These are phyloP conservation scores for Lepisosteus osseus DNA, from an alignment of 2,113 vertebrate genomes.

Conservation along the genomic window DNA sequence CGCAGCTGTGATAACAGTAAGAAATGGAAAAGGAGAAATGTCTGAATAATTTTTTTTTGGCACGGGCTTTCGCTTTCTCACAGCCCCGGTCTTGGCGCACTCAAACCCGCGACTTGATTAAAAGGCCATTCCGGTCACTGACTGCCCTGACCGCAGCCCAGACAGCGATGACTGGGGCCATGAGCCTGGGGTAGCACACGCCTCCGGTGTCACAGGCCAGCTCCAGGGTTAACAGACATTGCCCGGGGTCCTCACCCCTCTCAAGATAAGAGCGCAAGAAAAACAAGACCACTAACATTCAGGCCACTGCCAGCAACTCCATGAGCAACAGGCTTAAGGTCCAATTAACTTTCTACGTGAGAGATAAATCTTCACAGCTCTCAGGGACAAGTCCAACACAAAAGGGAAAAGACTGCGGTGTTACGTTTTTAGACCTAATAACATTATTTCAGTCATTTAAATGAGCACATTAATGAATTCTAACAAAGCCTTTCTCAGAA, in stretches of 20 bases:
- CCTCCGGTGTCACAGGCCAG: slow-evolving; percentile 43
- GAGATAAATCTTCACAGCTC: no score
- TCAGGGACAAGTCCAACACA: no score
- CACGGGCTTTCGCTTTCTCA: slow-evolving; percentile 29
- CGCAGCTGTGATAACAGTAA: slow-evolving; percentile 11
- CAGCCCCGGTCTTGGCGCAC: slow-evolving; percentile 25
- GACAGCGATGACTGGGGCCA: slow-evolving; percentile 51
- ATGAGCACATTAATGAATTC: no score
- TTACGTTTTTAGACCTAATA: no score
- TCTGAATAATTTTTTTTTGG: slow-evolving; percentile 38
- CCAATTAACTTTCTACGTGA: slow-evolving; percentile 23
- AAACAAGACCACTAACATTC: neutral
- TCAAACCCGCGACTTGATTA: slow-evolving; percentile 45
- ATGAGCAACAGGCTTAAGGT: slow-evolving; percentile 18
- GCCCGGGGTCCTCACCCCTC: slow-evolving; percentile 41
- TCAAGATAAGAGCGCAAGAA: slow-evolving; percentile 1
- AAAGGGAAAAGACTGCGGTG: no score
- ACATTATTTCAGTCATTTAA: no score
- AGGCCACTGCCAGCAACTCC: slow-evolving; percentile 9
- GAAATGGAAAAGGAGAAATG: neutral
- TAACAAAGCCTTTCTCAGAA: no score
- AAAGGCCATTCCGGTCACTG: slow-evolving; percentile 48
- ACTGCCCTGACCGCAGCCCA: slow-evolving; percentile 48
- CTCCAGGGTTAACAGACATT: slow-evolving; percentile 53
- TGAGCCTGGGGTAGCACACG: slow-evolving; percentile 39